phyloP scores from a whole-genome alignment of 2,797 vertebrate species.

The Thunnus albacares region DNA sequence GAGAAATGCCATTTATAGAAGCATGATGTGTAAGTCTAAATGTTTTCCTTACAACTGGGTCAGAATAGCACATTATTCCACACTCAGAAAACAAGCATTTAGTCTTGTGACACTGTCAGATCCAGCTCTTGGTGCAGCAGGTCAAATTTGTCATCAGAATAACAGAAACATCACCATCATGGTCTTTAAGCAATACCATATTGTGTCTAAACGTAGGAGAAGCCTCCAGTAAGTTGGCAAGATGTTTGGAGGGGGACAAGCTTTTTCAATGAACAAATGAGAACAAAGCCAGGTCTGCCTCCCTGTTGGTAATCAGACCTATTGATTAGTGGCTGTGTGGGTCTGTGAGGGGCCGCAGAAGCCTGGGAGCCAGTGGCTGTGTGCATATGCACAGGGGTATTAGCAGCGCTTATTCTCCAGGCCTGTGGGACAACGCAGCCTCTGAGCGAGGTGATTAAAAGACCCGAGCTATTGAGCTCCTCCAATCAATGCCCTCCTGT shows the following conservation, averaged over 20 bases:
- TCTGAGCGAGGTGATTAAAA: slow-evolving; percentile 86
- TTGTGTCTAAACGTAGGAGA: slow-evolving; percentile 28
- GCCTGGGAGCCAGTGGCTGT: slow-evolving; percentile 69
- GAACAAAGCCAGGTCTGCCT: slow-evolving; percentile 72
- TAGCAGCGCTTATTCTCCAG: slow-evolving; percentile 78
- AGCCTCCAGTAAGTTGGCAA: slow-evolving; percentile 30
- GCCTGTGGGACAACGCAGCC: slow-evolving; percentile 83
- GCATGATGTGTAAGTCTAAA: slow-evolving; percentile 68
- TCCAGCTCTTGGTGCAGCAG: slow-evolving; percentile 37
- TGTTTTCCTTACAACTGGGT: slow-evolving; percentile 77
- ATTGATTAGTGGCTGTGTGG: slow-evolving; percentile 83
- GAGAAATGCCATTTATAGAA: slow-evolving; percentile 77
- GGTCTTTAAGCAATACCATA: slow-evolving; percentile 26
- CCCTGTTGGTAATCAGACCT: slow-evolving; percentile 83
- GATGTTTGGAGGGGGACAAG: slow-evolving; percentile 52
- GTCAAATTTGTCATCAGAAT: slow-evolving; percentile 35
- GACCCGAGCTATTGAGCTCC: slow-evolving; percentile 82
- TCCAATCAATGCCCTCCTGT: slow-evolving; percentile 83
- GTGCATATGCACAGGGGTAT: slow-evolving; percentile 84
- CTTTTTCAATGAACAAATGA: slow-evolving; percentile 68
- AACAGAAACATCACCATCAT: slow-evolving; percentile 16
- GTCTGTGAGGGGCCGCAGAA: slow-evolving; percentile 67
- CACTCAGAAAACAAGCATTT: slow-evolving; percentile 45
- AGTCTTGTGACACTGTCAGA: slow-evolving; percentile 23
- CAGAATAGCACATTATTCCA: slow-evolving; percentile 69